Conservation (phyloP, 2,113 vertebrate genomes). For the Catagonus wagneri region DNA sequence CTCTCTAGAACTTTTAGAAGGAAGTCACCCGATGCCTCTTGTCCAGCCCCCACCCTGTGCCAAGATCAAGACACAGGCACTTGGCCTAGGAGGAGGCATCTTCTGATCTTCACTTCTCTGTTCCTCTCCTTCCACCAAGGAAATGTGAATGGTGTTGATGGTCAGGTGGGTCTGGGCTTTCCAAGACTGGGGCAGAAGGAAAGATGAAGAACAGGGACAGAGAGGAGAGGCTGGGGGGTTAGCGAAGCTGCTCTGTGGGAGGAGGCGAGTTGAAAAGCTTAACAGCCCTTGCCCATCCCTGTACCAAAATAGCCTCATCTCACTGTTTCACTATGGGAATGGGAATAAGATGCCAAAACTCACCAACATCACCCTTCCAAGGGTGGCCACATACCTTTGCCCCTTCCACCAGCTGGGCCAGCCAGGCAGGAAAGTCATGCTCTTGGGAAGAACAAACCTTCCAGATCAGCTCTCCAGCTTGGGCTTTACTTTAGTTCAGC, state of each 20-base stretch:
- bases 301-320: background rate
- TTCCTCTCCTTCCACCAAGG: slow-evolving; percentile 54
- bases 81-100: slow-evolving; percentile 66
- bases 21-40: slow-evolving; percentile 67
- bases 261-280: slow-evolving; percentile 46
- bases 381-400: slow-evolving; percentile 52
- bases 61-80: slow-evolving; percentile 61
- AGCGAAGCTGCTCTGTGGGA: background rate
- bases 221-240: slow-evolving; percentile 59
- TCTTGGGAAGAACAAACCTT: slow-evolving; percentile 58
- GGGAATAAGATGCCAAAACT: slow-evolving; percentile 61
- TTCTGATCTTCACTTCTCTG: slow-evolving; percentile 64
- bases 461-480: slow-evolving; percentile 32
- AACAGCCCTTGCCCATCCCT: slow-evolving; percentile 29
- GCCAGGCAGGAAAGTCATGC: slow-evolving; percentile 42
- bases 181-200: slow-evolving; percentile 44
- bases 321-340: slow-evolving; percentile 57
- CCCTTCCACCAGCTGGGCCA: slow-evolving; percentile 50
- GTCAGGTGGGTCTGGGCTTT: slow-evolving; percentile 37
- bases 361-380: slow-evolving; percentile 30
- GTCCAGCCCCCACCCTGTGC: slow-evolving; percentile 32
- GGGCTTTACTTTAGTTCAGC: slow-evolving; percentile 48
- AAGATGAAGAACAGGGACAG: slow-evolving; percentile 56
- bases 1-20: slow-evolving; percentile 71
- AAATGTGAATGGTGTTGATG: slow-evolving; percentile 37